Conservation (phyloP, 2,888 invertebrate species). For the Euspilapteryx auroguttella region DNA sequence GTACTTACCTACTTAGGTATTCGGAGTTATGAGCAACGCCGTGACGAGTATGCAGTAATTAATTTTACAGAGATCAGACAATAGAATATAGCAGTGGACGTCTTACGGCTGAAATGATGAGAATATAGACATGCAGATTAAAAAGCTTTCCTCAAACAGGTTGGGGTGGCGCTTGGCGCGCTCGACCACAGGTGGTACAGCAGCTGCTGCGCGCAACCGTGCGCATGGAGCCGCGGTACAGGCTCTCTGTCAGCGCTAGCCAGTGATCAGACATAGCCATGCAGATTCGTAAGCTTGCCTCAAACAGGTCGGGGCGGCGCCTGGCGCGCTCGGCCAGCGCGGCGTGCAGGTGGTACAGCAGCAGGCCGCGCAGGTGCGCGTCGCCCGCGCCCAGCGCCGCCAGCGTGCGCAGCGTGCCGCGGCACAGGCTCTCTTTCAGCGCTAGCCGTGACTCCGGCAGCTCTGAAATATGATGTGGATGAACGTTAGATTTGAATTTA, state of each 20-base stretch:
- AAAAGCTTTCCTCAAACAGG: constrained; percentile 49
- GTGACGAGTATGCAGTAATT: too few relatives aligned
- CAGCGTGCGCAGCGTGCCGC: constrained; percentile 58
- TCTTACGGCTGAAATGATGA: too few relatives aligned
- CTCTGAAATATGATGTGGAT: constrained; percentile 48
- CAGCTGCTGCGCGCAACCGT: constrained; percentile 53
- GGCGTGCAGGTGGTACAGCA: constrained; percentile 55
- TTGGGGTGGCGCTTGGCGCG: constrained; percentile 44
- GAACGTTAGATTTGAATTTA: too few relatives aligned
- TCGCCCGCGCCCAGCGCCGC: constrained; percentile 62
- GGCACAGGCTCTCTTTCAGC: constrained; percentile 63
- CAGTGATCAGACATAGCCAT: constrained; percentile 56
- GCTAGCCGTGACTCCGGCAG: constrained; percentile 57
- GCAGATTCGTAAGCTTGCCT: too few relatives aligned
- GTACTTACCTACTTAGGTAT: too few relatives aligned
- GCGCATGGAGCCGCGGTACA: constrained; percentile 63
- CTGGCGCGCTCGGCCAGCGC: constrained; percentile 53
- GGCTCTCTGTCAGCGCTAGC: constrained; percentile 60
- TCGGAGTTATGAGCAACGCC: too few relatives aligned
- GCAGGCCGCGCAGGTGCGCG: constrained; percentile 49
- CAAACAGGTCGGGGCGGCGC: constrained; percentile 41
- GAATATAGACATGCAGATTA: too few relatives aligned
- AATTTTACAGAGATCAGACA: too few relatives aligned
- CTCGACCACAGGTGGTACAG: constrained; percentile 54
- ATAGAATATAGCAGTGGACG: too few relatives aligned